A percentile compares a stretch with the other conserved stretches of the same genome.
Conservation (phyloP, 2,888 invertebrate genomes). For the Nudaria mundana region DNA sequence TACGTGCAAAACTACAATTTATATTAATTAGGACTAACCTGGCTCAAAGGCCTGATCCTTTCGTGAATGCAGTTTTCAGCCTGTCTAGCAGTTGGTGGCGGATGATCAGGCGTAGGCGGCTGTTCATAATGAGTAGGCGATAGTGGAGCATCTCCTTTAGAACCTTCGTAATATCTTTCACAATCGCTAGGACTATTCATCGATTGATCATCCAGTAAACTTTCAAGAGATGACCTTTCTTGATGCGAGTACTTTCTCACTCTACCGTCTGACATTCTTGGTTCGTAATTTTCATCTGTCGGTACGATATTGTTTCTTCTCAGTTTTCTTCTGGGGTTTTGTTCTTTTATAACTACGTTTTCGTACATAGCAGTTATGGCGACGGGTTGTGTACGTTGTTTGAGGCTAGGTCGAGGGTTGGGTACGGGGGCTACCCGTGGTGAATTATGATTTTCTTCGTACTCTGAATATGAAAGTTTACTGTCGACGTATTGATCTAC, state of each 20-base stretch:
- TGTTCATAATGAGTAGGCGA: slow-evolving; percentile 95
- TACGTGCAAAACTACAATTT: too few species aligned
- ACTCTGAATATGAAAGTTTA: slow-evolving; percentile 78
- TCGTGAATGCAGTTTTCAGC: slow-evolving; percentile 95
- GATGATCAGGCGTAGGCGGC: slow-evolving; percentile 96
- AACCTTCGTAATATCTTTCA: slow-evolving; percentile 65
- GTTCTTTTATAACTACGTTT: slow-evolving; percentile 86
- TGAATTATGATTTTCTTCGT: slow-evolving; percentile 73
- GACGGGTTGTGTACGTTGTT: slow-evolving; percentile 83
- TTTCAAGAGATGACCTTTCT: slow-evolving; percentile 81
- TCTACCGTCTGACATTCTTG: slow-evolving; percentile 64
- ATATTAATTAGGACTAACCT: slow-evolving; percentile 86
- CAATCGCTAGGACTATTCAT: slow-evolving; percentile 76
- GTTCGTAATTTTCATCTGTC: slow-evolving; percentile 83
- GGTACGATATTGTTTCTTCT: slow-evolving; percentile 81
- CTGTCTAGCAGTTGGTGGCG: slow-evolving; percentile 94
- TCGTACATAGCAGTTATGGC: slow-evolving; percentile 88
- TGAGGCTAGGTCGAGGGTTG: slow-evolving; percentile 67
- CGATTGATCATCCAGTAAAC: slow-evolving; percentile 81
- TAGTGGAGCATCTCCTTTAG: slow-evolving; percentile 83
- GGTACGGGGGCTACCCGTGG: slow-evolving; percentile 70
- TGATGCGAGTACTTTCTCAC: slow-evolving; percentile 75
- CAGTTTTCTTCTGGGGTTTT: slow-evolving; percentile 87
- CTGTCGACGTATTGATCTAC: slow-evolving; percentile 90
- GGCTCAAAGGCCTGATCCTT: slow-evolving; percentile 93